Conservation (phyloP, 2,113 vertebrate species). For the Salvelinus fontinalis region DNA sequence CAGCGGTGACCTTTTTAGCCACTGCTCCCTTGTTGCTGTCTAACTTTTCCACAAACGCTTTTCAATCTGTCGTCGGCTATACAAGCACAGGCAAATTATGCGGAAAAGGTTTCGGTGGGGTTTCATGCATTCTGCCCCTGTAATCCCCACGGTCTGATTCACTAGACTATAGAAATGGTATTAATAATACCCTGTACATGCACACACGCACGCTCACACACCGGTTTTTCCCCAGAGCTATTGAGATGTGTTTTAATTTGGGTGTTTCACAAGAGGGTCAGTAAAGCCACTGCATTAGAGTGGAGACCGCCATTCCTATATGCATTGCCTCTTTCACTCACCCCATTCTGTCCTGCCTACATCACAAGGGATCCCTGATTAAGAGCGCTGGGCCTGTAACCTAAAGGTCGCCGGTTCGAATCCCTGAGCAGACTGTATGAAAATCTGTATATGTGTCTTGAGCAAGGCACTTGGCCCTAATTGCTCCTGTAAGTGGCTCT, state of each 20-base stretch:
- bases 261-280: neutral
- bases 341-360: neutral
- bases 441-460: too few relatives aligned
- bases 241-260: constrained; percentile 33
- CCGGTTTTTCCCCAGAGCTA: constrained; percentile 36
- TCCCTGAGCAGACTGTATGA: too few relatives aligned
- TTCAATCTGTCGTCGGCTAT: constrained; percentile 66
- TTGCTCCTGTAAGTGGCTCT: too few relatives aligned
- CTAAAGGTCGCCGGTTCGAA: too few relatives aligned
- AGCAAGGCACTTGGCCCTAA: too few relatives aligned
- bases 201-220: too few relatives aligned
- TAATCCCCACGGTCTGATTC: constrained; percentile 43
- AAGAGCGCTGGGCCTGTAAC: too few relatives aligned
- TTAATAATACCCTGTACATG: constrained; percentile 15
- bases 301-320: neutral
- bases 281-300: neutral
- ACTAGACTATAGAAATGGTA: constrained; percentile 31
- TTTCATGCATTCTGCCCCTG: constrained; percentile 37
- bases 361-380: neutral
- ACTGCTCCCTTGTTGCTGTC: constrained; percentile 15
- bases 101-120: constrained; percentile 41
- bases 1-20: constrained; percentile 51
- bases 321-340: neutral
- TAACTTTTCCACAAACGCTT: constrained; percentile 32
- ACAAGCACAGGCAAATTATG: constrained; percentile 32